Evolutionary conservation across 2,797 vertebrate species (phyloP).

Genomic region (Spinibarbus caldwelli): DNA sequence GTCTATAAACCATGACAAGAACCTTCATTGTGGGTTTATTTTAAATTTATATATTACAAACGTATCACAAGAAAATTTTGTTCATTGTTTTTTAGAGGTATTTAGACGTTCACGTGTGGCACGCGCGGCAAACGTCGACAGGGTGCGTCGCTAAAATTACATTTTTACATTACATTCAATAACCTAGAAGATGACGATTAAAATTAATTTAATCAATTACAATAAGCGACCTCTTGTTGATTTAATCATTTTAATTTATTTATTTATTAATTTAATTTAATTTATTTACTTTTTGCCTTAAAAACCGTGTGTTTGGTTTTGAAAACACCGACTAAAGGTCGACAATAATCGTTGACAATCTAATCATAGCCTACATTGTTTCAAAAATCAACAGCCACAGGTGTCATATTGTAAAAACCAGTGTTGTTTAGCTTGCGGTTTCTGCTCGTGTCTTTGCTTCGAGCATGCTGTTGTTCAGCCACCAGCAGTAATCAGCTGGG

Average conservation of each 20-base stretch:
- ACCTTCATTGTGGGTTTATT: neutral
- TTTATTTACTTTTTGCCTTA: neutral
- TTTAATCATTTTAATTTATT: neutral
- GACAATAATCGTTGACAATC: neutral
- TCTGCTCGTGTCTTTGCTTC: neutral
- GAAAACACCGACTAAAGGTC: neutral
- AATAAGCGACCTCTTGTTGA: neutral
- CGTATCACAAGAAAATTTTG: neutral
- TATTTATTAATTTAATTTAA: no score
- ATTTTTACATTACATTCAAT: neutral
- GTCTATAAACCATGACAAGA: neutral
- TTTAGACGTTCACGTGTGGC: neutral
- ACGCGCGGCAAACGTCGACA: neutral
- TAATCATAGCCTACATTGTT: neutral
- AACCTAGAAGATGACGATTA: neutral
- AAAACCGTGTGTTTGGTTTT: neutral
- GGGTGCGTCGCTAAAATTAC: neutral
- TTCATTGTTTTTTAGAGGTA: neutral
- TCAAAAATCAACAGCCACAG: slow-evolving; percentile 3
- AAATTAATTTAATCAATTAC: neutral
- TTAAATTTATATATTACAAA: neutral
- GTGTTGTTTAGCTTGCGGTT: neutral
- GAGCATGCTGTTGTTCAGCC: neutral
- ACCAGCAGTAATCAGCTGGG: neutral
- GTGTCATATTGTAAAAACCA: neutral